Evolutionary conservation across 2,888 invertebrate species (phyloP), one percentile per base, ranked within the genome.

Genomic region (Hetaerina titia): DNA sequence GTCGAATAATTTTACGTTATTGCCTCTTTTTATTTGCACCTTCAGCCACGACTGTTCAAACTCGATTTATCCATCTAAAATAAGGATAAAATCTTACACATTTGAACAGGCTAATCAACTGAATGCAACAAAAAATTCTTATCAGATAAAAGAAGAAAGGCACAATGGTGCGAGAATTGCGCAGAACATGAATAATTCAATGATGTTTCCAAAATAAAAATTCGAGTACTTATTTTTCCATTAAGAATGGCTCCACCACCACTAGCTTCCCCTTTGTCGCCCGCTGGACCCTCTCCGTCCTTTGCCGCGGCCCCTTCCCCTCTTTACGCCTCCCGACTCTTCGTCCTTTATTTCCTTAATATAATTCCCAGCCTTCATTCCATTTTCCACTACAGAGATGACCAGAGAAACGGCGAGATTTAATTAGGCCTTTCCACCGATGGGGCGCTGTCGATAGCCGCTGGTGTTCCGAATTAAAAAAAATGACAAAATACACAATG

Each of bases 331-430:
- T n/a, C 45, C 69, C 69, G 22, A 69, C 69, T 69, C 6, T 69
- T n/a, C n/a, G n/a, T n/a, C 69, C 22, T 69, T 69, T 69, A 69
- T 69, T 69, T 69, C 69, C 69, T 69, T 69, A 69, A 69, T 69
- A 69, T 69, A 69, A 69, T 69, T 69, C 69, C 69, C 69, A 69
- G 69, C 17, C 69, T 69, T 69, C 69, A 69, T 69, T 69, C 69
- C 69, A 69, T 69, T 69, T 69, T 69, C 69, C 69, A 69, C 69
- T 69, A 69, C n/a, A 69, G 69, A 69, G 69, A 22, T 69, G 69
- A 69, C 69, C 69, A 69, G 69, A 69, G 69, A 69, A 69, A 22
- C n/a, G 69, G 69, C 69, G 19, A 69, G 69, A 69, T 69, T 69
- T 69, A 69, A 69, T 69, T 69, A 69, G 69, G 69, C 22, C n/a